Evolutionary conservation across 2,113 vertebrate genomes (phyloP).

Genomic region (Drymodes brunneopygia): DNA sequence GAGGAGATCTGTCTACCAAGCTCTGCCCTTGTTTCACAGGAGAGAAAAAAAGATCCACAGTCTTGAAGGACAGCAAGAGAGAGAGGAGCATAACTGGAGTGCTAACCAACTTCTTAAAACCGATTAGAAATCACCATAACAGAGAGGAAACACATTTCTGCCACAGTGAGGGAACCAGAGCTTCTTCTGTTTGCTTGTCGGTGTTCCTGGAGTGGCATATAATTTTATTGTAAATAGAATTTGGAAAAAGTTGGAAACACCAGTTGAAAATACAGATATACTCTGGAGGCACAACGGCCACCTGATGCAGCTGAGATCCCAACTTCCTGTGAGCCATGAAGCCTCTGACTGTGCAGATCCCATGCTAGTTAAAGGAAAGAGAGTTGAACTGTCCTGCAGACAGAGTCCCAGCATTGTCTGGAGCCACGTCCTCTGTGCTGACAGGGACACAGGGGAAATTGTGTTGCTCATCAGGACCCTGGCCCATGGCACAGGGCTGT

Average conservation of each 20-base stretch:
- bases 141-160: accelerated
- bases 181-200: accelerated
- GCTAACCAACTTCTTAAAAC: accelerated
- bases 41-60: accelerated
- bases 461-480: accelerated
- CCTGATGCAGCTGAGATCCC: accelerated
- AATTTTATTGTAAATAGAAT: accelerated
- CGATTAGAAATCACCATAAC: accelerated
- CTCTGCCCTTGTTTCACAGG: accelerated
- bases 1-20: not conserved
- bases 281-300: accelerated
- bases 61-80: accelerated
- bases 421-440: accelerated
- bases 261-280: accelerated
- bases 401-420: no score
- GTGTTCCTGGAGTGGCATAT: accelerated
- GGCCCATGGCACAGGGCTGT: accelerated
- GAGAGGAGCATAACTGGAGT: accelerated
- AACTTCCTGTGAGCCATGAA: accelerated
- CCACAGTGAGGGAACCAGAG: accelerated
- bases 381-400: no score
- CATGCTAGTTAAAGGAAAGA: not conserved
- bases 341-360: accelerated
- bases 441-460: not conserved
- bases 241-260: accelerated